phyloP scores from a whole-genome alignment of 2,888 invertebrate species.

The Limnephilus marmoratus region DNA sequence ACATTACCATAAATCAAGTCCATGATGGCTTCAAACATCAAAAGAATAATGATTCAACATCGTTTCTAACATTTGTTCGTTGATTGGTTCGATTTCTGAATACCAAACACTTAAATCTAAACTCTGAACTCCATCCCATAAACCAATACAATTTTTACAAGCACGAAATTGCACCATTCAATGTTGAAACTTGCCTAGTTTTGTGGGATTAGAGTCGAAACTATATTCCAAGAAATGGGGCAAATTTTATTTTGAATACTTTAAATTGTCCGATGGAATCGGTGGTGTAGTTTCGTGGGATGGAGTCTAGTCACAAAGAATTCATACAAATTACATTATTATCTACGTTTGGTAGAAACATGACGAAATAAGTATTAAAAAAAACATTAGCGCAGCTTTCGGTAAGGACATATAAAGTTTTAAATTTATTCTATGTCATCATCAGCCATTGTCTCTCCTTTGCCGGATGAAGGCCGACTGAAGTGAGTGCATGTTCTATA shows the following conservation, averaged over 20 bases:
- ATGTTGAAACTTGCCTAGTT: neutral
- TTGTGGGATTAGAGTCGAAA: neutral
- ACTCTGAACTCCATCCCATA: neutral
- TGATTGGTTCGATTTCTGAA: neutral
- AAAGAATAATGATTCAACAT: neutral
- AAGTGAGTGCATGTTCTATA: neutral
- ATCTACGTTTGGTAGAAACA: neutral
- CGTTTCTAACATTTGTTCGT: neutral
- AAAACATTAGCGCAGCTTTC: neutral
- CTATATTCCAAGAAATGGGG: neutral
- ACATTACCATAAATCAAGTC: neutral
- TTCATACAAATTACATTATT: neutral
- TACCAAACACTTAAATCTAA: neutral
- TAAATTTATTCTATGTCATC: neutral
- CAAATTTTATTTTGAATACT: neutral
- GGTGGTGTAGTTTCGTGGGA: neutral
- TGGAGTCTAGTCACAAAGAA: neutral
- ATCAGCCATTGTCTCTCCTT: neutral
- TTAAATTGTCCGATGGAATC: neutral
- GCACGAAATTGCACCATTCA: neutral
- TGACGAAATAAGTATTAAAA: neutral
- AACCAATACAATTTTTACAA: neutral
- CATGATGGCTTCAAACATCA: neutral
- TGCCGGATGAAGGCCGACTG: neutral
- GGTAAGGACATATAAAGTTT: neutral